Percentiles rank a stretch among this genome's conserved stretches.
Evolutionary conservation across 2,113 vertebrate genomes (phyloP).

Genomic region (Lycaon pictus): DNA sequence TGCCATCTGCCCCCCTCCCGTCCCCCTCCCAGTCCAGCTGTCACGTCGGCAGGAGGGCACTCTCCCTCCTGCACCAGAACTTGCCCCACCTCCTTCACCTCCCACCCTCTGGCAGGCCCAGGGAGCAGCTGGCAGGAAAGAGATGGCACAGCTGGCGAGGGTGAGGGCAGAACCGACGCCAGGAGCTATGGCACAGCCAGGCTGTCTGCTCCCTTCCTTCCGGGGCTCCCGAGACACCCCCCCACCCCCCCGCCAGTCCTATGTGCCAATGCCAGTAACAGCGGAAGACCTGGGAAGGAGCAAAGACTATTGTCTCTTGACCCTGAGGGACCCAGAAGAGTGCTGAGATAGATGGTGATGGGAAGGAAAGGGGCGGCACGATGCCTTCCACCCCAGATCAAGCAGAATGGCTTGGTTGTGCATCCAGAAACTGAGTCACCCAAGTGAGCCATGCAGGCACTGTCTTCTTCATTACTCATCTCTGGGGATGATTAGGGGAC

Average conservation of each 20-base stretch:
- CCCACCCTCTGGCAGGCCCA: slow-evolving; percentile 61
- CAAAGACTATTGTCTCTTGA: background rate
- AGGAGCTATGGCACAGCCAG: slow-evolving; percentile 33
- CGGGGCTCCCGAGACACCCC: slow-evolving; percentile 7
- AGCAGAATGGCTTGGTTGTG: background rate
- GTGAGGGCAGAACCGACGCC: slow-evolving; percentile 26
- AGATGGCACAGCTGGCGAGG: slow-evolving; percentile 58
- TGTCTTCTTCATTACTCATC: slow-evolving; percentile 60
- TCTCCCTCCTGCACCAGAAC: slow-evolving; percentile 7
- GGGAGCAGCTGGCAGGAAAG: slow-evolving; percentile 75
- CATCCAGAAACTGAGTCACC: slow-evolving; percentile 72
- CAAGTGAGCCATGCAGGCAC: background rate
- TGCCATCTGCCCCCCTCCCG: slow-evolving; percentile 70
- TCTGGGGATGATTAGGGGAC: background rate
- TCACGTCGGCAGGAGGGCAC: slow-evolving; percentile 33
- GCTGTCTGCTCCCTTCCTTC: background rate
- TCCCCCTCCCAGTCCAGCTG: slow-evolving; percentile 71
- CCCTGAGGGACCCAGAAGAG: slow-evolving; percentile 15
- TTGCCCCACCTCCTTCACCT: slow-evolving; percentile 26
- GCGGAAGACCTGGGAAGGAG: slow-evolving; percentile 14
- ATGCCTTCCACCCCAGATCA: slow-evolving; percentile 26
- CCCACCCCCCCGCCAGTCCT: background rate
- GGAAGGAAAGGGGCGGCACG: background rate
- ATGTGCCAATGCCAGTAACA: background rate
- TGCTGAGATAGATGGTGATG: slow-evolving; percentile 20